Base-by-base conservation (phyloP, 2,797 vertebrate species). In the Danionella dracula region DNA sequence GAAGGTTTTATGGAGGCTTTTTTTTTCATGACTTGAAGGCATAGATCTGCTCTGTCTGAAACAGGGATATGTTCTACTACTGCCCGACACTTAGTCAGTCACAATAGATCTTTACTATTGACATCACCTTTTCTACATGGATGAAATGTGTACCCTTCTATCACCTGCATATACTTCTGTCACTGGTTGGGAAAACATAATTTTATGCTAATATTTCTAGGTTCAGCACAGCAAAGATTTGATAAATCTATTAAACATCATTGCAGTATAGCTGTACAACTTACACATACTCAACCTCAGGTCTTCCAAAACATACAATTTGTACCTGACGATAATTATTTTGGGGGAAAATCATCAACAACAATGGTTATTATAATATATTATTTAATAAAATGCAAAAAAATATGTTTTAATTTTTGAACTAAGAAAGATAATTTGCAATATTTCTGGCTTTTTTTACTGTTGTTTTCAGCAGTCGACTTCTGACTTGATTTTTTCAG, bases 1-100 rank as follows among this genome's bases (percentile, higher is more conserved):
- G 76, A 46, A 21, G 64, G 59, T 63, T 87, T 86, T 87, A 86
- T 84, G 75, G 81, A 78, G 78, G 31, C 20, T 45, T 15, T 53
- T 32, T 19, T 53, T 46, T 38, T 60, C 34, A 12, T 12, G 1
- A 21, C 49, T 55, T 56, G 13, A 40, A 55, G 41, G 15, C 11
- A 1, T 27, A 48, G 31, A 45, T 45, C 13, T 2, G 1, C 29
- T 37, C 49, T 27, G n/a, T 45, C 37, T 65, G 20, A 55, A 55
- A 55, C 10, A 16, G 35, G 19, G 31, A 45, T 55, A 4, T 62
- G 45, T 65, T 50, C 38, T 23, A 9, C 16, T 42, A 19, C 58
- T 61, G 27, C 13, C 13, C 48, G 45, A 61, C 20, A 23, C 20
- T 27, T 48, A 61, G 44, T 49, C 15, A 37, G 37, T 49, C 44